Percentiles rank a stretch among this genome's conserved stretches.
phyloP scores from a whole-genome alignment of 64 coral and sea anemone species.

The Orbicella faveolata region DNA sequence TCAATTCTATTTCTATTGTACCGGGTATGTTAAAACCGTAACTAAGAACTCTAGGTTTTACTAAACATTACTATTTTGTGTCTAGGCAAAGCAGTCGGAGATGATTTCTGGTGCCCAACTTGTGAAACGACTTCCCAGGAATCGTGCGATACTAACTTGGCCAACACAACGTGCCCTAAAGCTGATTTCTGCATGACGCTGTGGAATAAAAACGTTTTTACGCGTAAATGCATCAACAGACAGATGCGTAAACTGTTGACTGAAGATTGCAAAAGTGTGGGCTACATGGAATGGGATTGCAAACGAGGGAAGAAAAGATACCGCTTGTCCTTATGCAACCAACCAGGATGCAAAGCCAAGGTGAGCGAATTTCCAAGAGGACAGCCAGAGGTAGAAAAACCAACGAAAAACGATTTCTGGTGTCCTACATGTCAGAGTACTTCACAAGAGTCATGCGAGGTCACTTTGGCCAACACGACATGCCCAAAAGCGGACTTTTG shows the following conservation, averaged over 20 bases:
- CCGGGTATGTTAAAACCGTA: too few relatives aligned
- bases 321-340: not conserved
- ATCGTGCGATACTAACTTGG: not conserved
- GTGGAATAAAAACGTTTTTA: not conserved
- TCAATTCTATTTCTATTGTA: too few relatives aligned
- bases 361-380: not conserved
- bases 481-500: constrained; percentile 12
- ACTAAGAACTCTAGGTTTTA: too few relatives aligned
- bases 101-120: constrained; percentile 17
- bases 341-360: constrained; percentile 7
- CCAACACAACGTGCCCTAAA: constrained; percentile 22
- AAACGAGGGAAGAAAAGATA: not conserved
- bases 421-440: constrained; percentile 13
- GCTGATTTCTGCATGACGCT: not conserved
- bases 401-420: not conserved
- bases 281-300: not conserved
- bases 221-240: constrained; percentile 5
- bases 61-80: too few relatives aligned
- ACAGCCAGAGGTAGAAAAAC: not conserved
- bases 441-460: not conserved
- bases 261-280: not conserved
- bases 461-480: not conserved
- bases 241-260: not conserved
- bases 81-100: not conserved
- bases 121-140: constrained; percentile 2